Evolutionary conservation across 2,888 invertebrate genomes (phyloP).

Genomic region (Lucinisca nassula): DNA sequence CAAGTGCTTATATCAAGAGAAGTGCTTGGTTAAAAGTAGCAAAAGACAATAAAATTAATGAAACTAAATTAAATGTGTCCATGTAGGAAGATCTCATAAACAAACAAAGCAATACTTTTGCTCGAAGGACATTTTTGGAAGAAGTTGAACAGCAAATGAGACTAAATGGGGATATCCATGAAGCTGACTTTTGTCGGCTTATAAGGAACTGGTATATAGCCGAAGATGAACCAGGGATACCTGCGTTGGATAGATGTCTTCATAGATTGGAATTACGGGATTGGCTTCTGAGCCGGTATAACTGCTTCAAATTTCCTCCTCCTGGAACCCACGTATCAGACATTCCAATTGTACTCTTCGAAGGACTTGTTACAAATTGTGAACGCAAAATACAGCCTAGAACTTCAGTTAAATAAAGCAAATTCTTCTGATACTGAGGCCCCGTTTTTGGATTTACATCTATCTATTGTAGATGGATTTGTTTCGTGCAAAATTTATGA

Average conservation of each 20-base stretch:
- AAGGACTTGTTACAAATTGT: slow-evolving; percentile 51
- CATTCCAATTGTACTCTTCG: slow-evolving; percentile 44
- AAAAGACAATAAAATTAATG: background rate
- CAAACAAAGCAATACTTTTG: slow-evolving; percentile 42
- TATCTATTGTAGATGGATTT: too few relatives aligned
- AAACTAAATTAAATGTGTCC: background rate
- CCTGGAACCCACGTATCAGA: slow-evolving; percentile 43
- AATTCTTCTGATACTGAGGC: too few relatives aligned
- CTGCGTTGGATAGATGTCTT: slow-evolving; percentile 24
- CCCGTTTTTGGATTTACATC: too few relatives aligned
- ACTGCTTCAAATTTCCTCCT: slow-evolving; percentile 45
- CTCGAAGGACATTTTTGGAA: slow-evolving; percentile 35
- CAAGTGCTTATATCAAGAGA: background rate
- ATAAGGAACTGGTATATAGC: slow-evolving; percentile 36
- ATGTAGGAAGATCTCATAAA: slow-evolving; percentile 47
- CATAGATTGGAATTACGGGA: slow-evolving; percentile 32
- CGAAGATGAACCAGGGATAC: slow-evolving; percentile 51
- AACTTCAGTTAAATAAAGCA: too few relatives aligned
- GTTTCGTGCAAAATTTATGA: too few relatives aligned
- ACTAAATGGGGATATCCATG: background rate
- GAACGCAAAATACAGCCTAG: slow-evolving; percentile 48
- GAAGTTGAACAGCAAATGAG: slow-evolving; percentile 10
- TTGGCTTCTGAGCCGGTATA: slow-evolving; percentile 43
- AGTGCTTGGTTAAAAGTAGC: background rate
- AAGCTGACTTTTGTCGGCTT: slow-evolving; percentile 40